Percentiles rank a stretch among this genome's conserved stretches.
Evolutionary conservation across 2,797 vertebrate species (phyloP).

Genomic region (Erethizon dorsatum): DNA sequence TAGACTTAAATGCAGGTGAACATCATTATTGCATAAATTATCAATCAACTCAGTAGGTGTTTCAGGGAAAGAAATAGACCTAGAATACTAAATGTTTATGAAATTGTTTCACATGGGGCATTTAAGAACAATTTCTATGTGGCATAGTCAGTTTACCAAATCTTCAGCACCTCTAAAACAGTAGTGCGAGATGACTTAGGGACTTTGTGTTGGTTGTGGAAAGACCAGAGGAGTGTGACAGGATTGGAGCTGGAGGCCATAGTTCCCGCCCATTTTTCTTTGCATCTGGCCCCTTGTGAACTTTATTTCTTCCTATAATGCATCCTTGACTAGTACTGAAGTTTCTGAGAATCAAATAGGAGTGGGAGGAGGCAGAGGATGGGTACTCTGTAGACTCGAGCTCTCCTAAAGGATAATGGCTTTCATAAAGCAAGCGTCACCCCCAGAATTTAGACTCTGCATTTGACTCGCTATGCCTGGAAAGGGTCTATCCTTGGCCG

Average conservation of each 20-base stretch:
- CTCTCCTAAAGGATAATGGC: rapidly evolving
- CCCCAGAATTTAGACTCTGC: background rate
- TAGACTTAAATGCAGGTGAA: constrained; percentile 59
- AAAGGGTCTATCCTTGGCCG: background rate
- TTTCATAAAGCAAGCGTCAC: background rate
- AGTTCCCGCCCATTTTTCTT: background rate
- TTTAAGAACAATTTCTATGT: constrained; percentile 18
- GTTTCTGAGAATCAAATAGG: background rate
- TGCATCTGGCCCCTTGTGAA: background rate
- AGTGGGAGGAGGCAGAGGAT: background rate
- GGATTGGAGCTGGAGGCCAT: background rate
- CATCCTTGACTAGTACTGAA: background rate
- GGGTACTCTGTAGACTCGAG: background rate
- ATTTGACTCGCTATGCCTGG: background rate
- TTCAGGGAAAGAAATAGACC: constrained; percentile 69
- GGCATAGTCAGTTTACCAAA: background rate
- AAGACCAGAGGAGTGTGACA: background rate
- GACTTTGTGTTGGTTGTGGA: background rate
- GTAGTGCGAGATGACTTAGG: background rate
- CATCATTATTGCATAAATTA: constrained; percentile 72
- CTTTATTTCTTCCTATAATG: background rate
- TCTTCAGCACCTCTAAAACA: background rate
- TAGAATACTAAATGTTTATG: constrained; percentile 67
- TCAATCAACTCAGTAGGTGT: constrained; percentile 71
- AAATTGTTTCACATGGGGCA: background rate